Evolutionary conservation across 2,888 invertebrate genomes (phyloP).

Genomic region (Sphaeridia pumilis): DNA sequence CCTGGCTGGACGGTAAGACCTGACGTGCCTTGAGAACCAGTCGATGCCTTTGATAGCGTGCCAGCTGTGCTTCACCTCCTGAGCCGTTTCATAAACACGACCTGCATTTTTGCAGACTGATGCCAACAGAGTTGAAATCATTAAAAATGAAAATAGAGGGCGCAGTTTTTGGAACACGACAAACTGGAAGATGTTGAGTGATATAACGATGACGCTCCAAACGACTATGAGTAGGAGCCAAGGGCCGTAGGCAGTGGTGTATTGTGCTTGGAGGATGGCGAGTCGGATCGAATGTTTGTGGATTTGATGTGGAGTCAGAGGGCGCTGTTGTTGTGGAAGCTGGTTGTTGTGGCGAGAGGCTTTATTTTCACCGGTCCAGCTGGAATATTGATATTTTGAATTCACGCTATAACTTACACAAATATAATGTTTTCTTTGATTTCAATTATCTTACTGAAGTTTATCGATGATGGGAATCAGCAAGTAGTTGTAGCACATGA

Average conservation of each 20-base stretch:
- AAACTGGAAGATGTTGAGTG: background rate
- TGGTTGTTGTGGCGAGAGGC: no score
- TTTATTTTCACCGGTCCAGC: background rate
- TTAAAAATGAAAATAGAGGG: background rate
- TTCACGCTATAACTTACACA: no score
- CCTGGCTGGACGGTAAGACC: background rate
- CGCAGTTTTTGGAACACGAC: background rate
- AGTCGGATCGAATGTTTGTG: background rate
- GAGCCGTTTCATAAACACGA: background rate
- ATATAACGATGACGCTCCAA: background rate
- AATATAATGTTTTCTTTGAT: no score
- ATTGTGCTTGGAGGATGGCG: background rate
- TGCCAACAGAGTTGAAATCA: background rate
- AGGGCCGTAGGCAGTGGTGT: background rate
- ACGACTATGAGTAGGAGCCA: background rate
- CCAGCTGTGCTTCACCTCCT: background rate
- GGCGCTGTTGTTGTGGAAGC: background rate
- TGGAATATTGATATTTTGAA: background rate
- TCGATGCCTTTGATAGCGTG: background rate
- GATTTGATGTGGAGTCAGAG: background rate
- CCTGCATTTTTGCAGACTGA: background rate
- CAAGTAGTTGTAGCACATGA: background rate
- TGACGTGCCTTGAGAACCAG: background rate
- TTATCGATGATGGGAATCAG: background rate
- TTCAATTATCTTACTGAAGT: no score